These are phyloP conservation scores for Apostichopus californicus DNA, from an alignment of 35 echinoderm and acorn worm genomes.

Conservation along the genomic window DNA sequence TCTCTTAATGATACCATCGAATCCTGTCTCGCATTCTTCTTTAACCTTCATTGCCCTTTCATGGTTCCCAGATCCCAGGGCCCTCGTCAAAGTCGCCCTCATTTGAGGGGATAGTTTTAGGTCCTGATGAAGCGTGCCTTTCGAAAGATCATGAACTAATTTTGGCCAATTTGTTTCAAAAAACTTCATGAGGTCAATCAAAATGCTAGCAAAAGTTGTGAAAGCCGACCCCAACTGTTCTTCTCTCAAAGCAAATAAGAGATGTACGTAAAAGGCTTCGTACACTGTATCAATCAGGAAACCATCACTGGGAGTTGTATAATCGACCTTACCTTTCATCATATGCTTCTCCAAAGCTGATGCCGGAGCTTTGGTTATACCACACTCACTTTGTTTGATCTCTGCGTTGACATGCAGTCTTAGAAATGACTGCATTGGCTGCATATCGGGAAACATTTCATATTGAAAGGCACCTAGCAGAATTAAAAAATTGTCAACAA, in stretches of 20 bases:
- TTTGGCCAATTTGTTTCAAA: conserved; percentile 56
- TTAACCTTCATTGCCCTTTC: conserved; percentile 49
- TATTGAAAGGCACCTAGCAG: background rate
- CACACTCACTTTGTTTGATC: background rate
- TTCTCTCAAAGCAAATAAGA: conserved; percentile 64
- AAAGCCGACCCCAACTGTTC: conserved; percentile 14
- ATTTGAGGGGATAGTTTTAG: conserved; percentile 32
- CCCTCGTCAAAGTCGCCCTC: conserved; percentile 4
- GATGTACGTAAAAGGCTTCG: conserved; percentile 54
- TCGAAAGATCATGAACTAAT: conserved; percentile 43
- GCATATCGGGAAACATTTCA: background rate
- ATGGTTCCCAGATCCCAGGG: conserved; percentile 41
- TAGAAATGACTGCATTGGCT: background rate
- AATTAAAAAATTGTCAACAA: background rate
- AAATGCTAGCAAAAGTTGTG: conserved; percentile 40
- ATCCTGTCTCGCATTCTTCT: conserved; percentile 70
- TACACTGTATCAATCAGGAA: conserved; percentile 39
- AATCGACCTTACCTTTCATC: background rate
- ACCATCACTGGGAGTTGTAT: conserved; percentile 35
- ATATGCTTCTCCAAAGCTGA: background rate
- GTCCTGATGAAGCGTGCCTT: conserved; percentile 29
- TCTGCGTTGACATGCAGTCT: background rate
- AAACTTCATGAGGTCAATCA: conserved; percentile 40
- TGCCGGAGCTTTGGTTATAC: background rate
- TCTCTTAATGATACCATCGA: conserved; percentile 55